Evolutionary conservation across 1,140 invertebrate species (phyloP).

Genomic region (Bombus difficillimus): DNA sequence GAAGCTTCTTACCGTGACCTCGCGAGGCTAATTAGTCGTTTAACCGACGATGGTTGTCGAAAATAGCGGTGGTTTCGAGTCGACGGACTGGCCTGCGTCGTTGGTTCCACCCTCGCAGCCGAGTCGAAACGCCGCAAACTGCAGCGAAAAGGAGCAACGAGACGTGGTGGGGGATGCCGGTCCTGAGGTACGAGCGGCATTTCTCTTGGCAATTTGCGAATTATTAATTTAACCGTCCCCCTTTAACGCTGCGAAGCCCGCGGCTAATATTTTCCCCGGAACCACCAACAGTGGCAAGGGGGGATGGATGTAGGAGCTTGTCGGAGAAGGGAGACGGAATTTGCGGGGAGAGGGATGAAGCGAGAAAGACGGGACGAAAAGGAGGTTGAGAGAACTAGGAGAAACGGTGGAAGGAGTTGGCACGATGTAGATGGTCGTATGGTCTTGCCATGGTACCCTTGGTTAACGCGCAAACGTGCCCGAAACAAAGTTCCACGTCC

Average conservation of each 20-base stretch:
- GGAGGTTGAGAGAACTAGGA: background rate
- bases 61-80: constrained; percentile 13
- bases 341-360: background rate
- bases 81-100: constrained; percentile 1
- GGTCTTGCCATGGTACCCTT: constrained; percentile 16
- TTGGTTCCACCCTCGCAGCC: background rate
- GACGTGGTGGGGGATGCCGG: background rate
- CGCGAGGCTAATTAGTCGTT: constrained; percentile 38
- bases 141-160: background rate
- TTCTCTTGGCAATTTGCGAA: constrained; percentile 61
- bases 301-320: background rate
- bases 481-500: constrained; percentile 59
- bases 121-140: constrained; percentile 10
- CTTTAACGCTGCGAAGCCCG: constrained; percentile 59
- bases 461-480: constrained; percentile 53
- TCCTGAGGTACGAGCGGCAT: constrained; percentile 35
- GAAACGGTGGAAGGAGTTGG: background rate
- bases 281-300: background rate
- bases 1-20: constrained; percentile 1
- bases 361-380: background rate
- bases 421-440: constrained; percentile 16
- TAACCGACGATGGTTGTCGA: constrained; percentile 35
- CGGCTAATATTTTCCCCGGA: constrained; percentile 64
- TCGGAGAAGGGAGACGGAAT: constrained; percentile 10
- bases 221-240: constrained; percentile 68